phyloP scores from a whole-genome alignment of 92 coral and sea anemone species.

The Zoanthus solanderi region DNA sequence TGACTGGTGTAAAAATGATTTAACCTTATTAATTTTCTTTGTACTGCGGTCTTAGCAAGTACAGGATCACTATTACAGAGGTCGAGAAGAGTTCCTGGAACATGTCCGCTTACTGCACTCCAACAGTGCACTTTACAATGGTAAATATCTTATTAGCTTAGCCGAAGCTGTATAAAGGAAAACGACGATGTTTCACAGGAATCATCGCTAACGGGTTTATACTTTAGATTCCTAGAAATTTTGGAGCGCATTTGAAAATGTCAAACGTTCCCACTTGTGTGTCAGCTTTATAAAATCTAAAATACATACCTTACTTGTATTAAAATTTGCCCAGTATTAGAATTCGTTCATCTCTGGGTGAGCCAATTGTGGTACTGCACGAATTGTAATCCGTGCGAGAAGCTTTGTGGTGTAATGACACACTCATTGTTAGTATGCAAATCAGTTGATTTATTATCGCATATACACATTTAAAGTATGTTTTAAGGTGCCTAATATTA shows the following conservation, averaged over 20 bases:
- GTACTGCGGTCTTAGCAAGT: slow-evolving; percentile 75
- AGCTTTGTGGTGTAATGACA: background rate
- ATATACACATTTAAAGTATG: no score
- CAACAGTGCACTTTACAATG: slow-evolving; percentile 92
- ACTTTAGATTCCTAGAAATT: no score
- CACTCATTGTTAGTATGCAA: background rate
- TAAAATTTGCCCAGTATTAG: no score
- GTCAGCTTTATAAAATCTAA: no score
- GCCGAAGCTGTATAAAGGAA: no score
- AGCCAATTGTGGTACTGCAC: background rate
- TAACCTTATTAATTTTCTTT: background rate
- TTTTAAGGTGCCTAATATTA: no score
- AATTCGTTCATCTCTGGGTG: background rate
- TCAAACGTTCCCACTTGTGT: no score
- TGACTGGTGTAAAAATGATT: no score
- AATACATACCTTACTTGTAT: background rate
- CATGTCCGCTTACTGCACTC: slow-evolving; percentile 79
- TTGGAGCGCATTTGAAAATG: no score
- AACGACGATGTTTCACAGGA: no score
- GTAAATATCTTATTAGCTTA: slow-evolving; percentile 53
- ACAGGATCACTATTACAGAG: slow-evolving; percentile 87
- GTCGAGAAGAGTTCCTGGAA: slow-evolving; percentile 92
- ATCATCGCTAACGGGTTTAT: no score
- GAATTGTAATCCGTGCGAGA: background rate
- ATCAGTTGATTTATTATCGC: no score